Evolutionary conservation across 2,888 invertebrate genomes (phyloP), one percentile per base, ranked within the genome.

Genomic region (Brenthis hecate): DNA sequence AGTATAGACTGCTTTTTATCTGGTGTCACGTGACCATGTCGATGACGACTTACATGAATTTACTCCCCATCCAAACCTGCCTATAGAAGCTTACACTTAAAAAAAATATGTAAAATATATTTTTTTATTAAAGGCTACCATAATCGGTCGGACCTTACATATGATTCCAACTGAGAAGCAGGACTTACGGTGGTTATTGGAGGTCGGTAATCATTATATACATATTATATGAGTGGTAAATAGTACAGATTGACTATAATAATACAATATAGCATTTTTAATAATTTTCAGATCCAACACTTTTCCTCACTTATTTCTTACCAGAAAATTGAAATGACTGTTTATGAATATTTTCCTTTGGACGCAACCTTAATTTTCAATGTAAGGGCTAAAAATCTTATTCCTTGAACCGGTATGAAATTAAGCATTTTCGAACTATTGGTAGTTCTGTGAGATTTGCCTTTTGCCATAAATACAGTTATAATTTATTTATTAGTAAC

Each of bases 281-380:
- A 16, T 43, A 23, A 23, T 13, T 71, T 64, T 1, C 81, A 92
- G 91, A 80, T 91, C 50, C 89, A 91, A 77, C 91, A 91, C 75
- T 88, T 92, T 74, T 82, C 88, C 3, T 78, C 85, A 0, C 71
- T 89, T 19, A 85, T 91, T 75, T 73, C 78, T 0, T 82, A 80
- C 71, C 85, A 87, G 69, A 78, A 78, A 48, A 80, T 81, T 6
- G 84, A 84, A 67, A 76, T 91, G 57, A 84, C 85, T 5, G 81
- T 87, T 0, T 91, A 83, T 69, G 88, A 85, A 32, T 86, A 82
- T 69, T 87, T 91, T 75, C 72, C 84, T 16, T 72, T 92, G 6
- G 87, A 91, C 74, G 83, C 87, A 1, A 82, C 85, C 19, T 75
- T 92, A 1, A 66, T 89, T 50, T 87, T 85, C 62, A 86, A 85